Evolutionary conservation across 2,113 vertebrate species (phyloP), one percentile per base, ranked within the genome.

Genomic region (Chionomys nivalis): DNA sequence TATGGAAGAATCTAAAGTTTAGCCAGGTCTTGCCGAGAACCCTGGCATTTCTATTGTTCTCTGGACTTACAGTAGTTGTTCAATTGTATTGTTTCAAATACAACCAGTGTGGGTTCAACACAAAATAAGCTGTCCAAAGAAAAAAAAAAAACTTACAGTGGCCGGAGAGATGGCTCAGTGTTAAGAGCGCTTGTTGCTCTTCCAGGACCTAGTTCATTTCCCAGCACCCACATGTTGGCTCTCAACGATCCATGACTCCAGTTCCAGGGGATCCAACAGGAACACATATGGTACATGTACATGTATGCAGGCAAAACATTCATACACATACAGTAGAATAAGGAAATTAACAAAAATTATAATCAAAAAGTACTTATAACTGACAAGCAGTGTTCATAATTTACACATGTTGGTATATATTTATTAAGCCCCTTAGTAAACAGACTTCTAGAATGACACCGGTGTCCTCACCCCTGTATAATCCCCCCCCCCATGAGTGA

Each of bases 381-480:
- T 65, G 36, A 92, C 44, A 55, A 91, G 58, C 8, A 66, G 23
- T 76, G 33, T 79, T 91, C 86, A 91, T 94, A 77, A 91, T 65
- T 94, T 90, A 94, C 6, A 86, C 63, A 87, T 68, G 23, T 90
- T 93, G 77, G 72, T 87, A 90, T 93, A 81, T 90, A 94, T 79
- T 78, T n/a, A 36, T 82, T 82, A 58, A 96, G 26, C n/a, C 36
- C 33, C 79, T 16, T 55, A 24, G 31, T 78, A 89, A 42, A 17
- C 70, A 94, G 42, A 77, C 92, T 87, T 90, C 39, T 86, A 86
- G 23, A 83, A 85, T 73, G 61, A 96, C 47, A 13, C 23, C 5
- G 78, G 7, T 78, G 33, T 23, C 11, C 3, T 91, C 70, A 83
- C 33, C 6, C 39, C 91, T 92, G 3, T 52, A 39, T 61, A 95